These are phyloP conservation scores for Trialeurodes vaporariorum DNA, from an alignment of 1,140 invertebrate genomes.

Conservation along the genomic window DNA sequence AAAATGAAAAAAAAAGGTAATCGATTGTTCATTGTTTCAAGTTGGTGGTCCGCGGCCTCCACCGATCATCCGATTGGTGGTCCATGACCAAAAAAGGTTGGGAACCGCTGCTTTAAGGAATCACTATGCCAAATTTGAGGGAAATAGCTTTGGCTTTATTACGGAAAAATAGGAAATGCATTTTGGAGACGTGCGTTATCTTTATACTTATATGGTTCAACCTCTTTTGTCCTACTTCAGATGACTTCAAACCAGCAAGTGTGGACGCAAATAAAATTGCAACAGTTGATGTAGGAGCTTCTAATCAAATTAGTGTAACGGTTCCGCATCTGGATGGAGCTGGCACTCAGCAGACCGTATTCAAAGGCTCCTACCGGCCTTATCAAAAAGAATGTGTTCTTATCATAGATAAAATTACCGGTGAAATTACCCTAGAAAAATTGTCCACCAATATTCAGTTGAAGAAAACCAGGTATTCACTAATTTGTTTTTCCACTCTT, in stretches of 20 bases:
- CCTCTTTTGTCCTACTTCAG: constrained; percentile 43
- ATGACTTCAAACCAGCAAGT: constrained; percentile 96
- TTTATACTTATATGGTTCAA: too few species aligned
- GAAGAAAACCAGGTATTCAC: constrained; percentile 81
- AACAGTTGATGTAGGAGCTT: constrained; percentile 72
- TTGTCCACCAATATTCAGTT: constrained; percentile 82
- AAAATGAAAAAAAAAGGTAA: too few species aligned
- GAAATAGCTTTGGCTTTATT: too few species aligned
- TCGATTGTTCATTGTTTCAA: too few species aligned
- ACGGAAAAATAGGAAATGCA: too few species aligned
- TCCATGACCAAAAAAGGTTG: too few species aligned
- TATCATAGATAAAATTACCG: constrained; percentile 81
- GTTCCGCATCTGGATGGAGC: constrained; percentile 87
- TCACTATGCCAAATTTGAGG: too few species aligned
- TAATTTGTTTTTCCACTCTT: neutral
- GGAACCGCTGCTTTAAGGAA: too few species aligned
- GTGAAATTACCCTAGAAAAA: constrained; percentile 85
- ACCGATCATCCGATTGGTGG: too few species aligned
- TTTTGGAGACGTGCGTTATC: too few species aligned
- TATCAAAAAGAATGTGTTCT: constrained; percentile 90
- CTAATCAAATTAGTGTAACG: constrained; percentile 81
- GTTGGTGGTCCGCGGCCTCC: too few species aligned
- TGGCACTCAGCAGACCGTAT: constrained; percentile 78
- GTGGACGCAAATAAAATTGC: constrained; percentile 85
- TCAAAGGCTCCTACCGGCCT: constrained; percentile 82